Evolutionary conservation across 2,113 vertebrate species (phyloP), one percentile per base, ranked within the genome.

Genomic region (Xenus cinereus): DNA sequence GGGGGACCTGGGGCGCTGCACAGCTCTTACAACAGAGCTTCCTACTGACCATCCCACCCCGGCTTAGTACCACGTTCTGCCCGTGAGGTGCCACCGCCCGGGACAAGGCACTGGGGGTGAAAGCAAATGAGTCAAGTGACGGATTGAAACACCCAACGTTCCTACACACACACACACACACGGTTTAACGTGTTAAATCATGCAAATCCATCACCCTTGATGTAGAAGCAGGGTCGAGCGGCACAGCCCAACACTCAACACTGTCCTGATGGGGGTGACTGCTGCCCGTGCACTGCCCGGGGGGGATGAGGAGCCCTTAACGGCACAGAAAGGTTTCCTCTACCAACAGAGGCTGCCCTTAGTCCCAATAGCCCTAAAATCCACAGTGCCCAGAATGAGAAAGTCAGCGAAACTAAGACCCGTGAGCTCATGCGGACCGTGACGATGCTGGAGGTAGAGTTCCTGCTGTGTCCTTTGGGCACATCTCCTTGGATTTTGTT

Each of bases 311-410:
- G 59, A 12, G 3, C 30, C 45, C 28, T 37, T 28, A 32, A 23
- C 15, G 63, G 18, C 6, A 73, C 48, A 41, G 13, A 79, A 84
- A 77, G 12, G 33, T 62, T 87, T 46, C 41, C 79, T 64, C 54
- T 81, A 66, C 62, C 67, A 50, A 26, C 90, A 99, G 98, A 99
- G 97, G 98, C 98, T 87, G 98, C 98, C 71, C 96, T 99, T 76
- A 98, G 98, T 95, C 98, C 98, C 32, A 99, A 98, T 79, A 98
- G 99, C 93, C 99, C 99, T 12, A 98, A 99, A 98, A 99, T 99
- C 68, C 98, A 98, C 96, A 98, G 98, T 93, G 98, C 98, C 93
- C 98, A 98, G 97, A 97, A 99, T 97, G 27, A 98, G 94, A 79
- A 45, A 98, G 98, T 95, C 98, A 98, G 95, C 98, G 98, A 98